These are phyloP conservation scores for Hyposmocoma kahamanoa DNA, from an alignment of 1,140 invertebrate genomes.

Conservation along the genomic window DNA sequence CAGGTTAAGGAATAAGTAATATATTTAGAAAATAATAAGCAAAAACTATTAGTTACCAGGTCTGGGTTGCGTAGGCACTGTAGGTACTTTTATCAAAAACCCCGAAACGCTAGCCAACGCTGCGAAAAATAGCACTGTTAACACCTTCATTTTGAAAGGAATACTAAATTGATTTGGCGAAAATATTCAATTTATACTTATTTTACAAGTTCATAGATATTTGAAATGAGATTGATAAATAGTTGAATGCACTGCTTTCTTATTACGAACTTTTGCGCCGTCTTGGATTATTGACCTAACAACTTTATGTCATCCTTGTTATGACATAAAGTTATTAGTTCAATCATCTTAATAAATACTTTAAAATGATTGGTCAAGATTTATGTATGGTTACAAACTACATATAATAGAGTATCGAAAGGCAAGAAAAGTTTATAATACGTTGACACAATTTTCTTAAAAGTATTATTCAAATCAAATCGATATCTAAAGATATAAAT, in stretches of 20 bases:
- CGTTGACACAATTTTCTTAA: no score
- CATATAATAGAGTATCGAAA: no score
- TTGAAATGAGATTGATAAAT: constrained; percentile 7
- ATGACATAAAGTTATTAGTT: constrained; percentile 14
- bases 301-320: no score
- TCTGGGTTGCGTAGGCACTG: constrained; percentile 13
- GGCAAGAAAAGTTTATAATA: no score
- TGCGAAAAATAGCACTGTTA: constrained; percentile 29
- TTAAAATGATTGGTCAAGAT: no score
- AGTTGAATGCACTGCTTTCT: constrained; percentile 11
- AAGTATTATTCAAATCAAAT: no score
- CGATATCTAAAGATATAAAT: no score
- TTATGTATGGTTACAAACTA: no score
- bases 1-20: no score
- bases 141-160: constrained; percentile 36
- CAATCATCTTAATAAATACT: constrained; percentile 8
- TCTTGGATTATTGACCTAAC: no score
- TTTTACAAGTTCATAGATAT: constrained; percentile 29
- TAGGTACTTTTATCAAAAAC: constrained; percentile 51
- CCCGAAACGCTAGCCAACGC: constrained; percentile 17
- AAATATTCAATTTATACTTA: constrained; percentile 16
- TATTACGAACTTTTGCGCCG: not conserved
- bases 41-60: constrained; percentile 37
- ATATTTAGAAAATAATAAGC: no score
- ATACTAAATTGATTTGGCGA: constrained; percentile 11